These are phyloP conservation scores for Helogale parvula DNA, from an alignment of 2,113 vertebrate species.

Conservation along the genomic window DNA sequence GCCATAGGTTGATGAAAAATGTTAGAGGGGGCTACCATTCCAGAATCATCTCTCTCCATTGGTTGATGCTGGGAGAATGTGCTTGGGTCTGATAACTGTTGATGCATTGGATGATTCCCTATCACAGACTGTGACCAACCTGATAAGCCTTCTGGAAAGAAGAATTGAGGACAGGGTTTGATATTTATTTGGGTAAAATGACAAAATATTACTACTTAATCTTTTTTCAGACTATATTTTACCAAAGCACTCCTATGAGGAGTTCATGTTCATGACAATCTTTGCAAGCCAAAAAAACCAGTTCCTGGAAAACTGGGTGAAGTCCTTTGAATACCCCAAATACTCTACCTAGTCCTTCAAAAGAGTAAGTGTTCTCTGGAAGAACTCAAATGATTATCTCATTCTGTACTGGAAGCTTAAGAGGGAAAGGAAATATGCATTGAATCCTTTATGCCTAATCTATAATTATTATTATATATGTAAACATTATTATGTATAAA, in stretches of 20 bases:
- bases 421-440: not conserved
- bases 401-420: not conserved
- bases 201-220: conserved; percentile 55
- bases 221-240: conserved; percentile 57
- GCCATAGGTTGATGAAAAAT: conserved; percentile 97
- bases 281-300: not conserved
- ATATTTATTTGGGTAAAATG: conserved; percentile 64
- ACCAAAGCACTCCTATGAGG: conserved; percentile 34
- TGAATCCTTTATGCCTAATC: conserved; percentile 49
- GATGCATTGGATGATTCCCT: conserved; percentile 96
- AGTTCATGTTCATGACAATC: not conserved
- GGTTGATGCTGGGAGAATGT: conserved; percentile 98
- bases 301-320: conserved; percentile 25
- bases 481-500: not conserved
- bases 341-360: conserved; percentile 23
- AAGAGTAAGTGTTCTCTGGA: conserved; percentile 47
- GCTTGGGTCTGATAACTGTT: conserved; percentile 94
- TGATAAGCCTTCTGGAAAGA: conserved; percentile 94
- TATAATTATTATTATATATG: conserved; percentile 20
- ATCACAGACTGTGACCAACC: conserved; percentile 99
- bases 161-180: conserved; percentile 65
- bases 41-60: conserved; percentile 98
- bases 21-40: conserved; percentile 97
- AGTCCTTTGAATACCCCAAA: not conserved
- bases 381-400: conserved; percentile 15